Percentiles rank a stretch among this genome's conserved stretches.
Conservation (phyloP, 2,113 vertebrate genomes). For the Nematolebias whitei region DNA sequence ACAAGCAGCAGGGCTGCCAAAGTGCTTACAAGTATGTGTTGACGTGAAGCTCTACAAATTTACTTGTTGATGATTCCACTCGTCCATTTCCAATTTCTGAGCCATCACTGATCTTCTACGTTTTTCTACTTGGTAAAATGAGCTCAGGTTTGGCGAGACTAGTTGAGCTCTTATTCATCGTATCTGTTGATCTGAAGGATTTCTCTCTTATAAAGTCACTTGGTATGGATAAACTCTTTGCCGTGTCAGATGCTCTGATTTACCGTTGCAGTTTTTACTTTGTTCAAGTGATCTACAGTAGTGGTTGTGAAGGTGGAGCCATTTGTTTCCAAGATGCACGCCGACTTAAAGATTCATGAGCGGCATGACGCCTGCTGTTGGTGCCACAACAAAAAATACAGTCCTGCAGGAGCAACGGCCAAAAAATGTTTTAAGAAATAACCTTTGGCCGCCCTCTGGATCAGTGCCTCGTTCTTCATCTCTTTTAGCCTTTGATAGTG, state of each 20-base stretch:
- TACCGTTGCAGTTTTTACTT: not conserved
- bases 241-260: slow-evolving; percentile 3
- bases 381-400: slow-evolving; percentile 30
- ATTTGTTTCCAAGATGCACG: slow-evolving; percentile 41
- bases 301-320: slow-evolving; percentile 2
- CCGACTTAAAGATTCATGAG: slow-evolving; percentile 46
- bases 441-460: slow-evolving; percentile 56
- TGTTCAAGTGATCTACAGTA: not conserved
- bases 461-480: slow-evolving; percentile 23
- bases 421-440: slow-evolving; percentile 32
- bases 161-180: slow-evolving; percentile 19
- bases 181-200: not conserved
- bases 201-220: not conserved
- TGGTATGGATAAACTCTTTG: not conserved
- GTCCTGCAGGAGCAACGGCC: slow-evolving; percentile 17
- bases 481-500: slow-evolving; percentile 25
- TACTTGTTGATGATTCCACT: slow-evolving; percentile 39
- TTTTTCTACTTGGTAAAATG: not conserved
- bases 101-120: slow-evolving; percentile 3
- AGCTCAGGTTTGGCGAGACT: slow-evolving; percentile 13
- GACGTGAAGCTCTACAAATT: slow-evolving; percentile 32
- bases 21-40: slow-evolving; percentile 46
- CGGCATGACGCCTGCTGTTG: slow-evolving; percentile 31
- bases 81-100: slow-evolving; percentile 21
- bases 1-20: slow-evolving; percentile 45